These are phyloP conservation scores for Paramisgurnus dabryanus DNA, from an alignment of 2,113 vertebrate species.

Conservation along the genomic window DNA sequence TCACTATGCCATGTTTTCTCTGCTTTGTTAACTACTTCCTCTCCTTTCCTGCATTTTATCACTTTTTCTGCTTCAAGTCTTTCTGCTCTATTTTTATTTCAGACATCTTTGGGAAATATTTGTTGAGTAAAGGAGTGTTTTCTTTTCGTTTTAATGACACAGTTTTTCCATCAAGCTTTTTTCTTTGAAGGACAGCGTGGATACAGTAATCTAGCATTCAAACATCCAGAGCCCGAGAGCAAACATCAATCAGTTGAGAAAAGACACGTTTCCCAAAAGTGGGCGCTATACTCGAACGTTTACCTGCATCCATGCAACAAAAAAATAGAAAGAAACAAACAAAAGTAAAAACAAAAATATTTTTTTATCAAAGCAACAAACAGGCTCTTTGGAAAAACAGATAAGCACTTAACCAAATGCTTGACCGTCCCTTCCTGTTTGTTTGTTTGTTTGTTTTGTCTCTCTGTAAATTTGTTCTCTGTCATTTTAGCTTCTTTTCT, in stretches of 20 bases:
- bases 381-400: conserved; percentile 80
- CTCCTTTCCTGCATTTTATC: conserved; percentile 54
- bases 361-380: conserved; percentile 67
- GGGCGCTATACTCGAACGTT: conserved; percentile 83
- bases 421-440: conserved; percentile 73
- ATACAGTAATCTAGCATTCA: conserved; percentile 60
- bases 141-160: conserved; percentile 66
- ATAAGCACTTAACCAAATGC: conserved; percentile 78
- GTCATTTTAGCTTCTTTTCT: conserved; percentile 74
- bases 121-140: conserved; percentile 40
- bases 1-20: conserved; percentile 46
- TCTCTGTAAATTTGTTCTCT: conserved; percentile 65
- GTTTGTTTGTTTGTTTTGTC: conserved; percentile 63
- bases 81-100: conserved; percentile 61
- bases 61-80: conserved; percentile 64
- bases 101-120: conserved; percentile 53
- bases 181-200: conserved; percentile 64
- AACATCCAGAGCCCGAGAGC: conserved; percentile 39
- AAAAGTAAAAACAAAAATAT: conserved; percentile 73
- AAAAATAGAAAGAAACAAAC: conserved; percentile 62
- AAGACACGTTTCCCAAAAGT: conserved; percentile 58
- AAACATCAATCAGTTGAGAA: conserved; percentile 41
- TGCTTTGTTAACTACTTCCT: conserved; percentile 52
- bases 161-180: conserved; percentile 76
- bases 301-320: conserved; percentile 67